Evolutionary conservation across 2,113 vertebrate species (phyloP), one percentile per base, ranked within the genome.

Genomic region (Podarcis muralis): DNA sequence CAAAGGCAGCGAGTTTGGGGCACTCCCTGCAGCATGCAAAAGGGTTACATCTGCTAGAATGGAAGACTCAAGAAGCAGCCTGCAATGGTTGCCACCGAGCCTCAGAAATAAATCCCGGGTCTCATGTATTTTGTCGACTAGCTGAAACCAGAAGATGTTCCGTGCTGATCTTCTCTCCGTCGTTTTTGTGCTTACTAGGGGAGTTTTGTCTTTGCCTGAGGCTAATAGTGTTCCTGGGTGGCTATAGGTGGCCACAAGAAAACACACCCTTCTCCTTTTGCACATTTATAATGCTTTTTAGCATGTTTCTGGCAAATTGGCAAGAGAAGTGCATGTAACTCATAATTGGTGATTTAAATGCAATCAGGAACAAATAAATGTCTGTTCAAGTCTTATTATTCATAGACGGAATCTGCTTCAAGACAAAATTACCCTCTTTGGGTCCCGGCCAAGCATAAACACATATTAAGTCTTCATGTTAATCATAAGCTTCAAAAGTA

Each of bases 341-440:
- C 95, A 95, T 97, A 97, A 97, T 96, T 96, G 96, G 96, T 92
- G 95, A 97, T 96, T 97, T 97, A 96, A 97, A 95, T 88, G 92
- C 94, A 96, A 96, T 96, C 92, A 94, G 86, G 96, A 97, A 97
- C 97, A 97, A 96, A 97, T 96, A 97, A 96, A 96, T 94, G 93
- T 95, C 96, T 97, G 96, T 96, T 96, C 86, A 96, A 93, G 94
- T 97, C 96, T 97, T 96, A 95, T 97, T 97, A 97, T 96, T 97
- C 96, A 97, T 93, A 96, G 94, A 96, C 95, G 89, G 92, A 96
- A 96, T 92, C 93, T 96, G 91, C 94, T 96, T 92, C 92, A 96
- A 96, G 96, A 92, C 95, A 94, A 95, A 96, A 94, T 92, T 92
- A 95, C 94, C 95, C 91, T 93, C 93, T 92, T 93, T 97, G 97